Evolutionary conservation across 2,113 vertebrate species (phyloP), one percentile per base, ranked within the genome.

Genomic region (Thymallus thymallus): DNA sequence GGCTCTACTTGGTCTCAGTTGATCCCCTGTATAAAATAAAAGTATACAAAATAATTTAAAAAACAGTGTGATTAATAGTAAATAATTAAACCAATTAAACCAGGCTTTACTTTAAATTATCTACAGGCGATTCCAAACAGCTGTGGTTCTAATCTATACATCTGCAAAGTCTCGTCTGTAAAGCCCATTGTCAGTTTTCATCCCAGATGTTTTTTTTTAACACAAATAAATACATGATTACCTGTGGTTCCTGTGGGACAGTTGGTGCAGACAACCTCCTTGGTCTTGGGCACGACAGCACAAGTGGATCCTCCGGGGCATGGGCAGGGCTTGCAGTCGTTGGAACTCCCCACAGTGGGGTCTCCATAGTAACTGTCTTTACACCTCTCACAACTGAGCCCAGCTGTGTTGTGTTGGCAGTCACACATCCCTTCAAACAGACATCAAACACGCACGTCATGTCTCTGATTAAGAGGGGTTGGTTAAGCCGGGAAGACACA

Each of bases 201-300:
- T 1, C 62, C 62, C 14, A 16, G 62, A 64, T 29, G 9, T 20
- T 6, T 23, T 9, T n/a, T 5, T 62, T n/a, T 41, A 41, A 41
- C 9, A 29, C 2, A 29, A 29, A 3, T 2, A 22, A 9, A 5
- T 13, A 51, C 1, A 45, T 1, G 9, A 45, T 16, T 78, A 99
- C 98, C 98, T 76, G 96, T 97, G 71, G 96, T 97, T 26, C 96
- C 96, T 0, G 90, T 16, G 0, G 96, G 98, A 71, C 98, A 99
- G 91, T 94, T 98, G 85, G 98, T 99, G 83, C 98, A 99, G 58
- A 99, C 97, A 73, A 98, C 95, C 89, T 98, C 96, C 84, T 87
- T 92, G 0, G 95, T 96, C 78, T 89, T 94, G 16, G 95, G 96
- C 18, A 97, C 95, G 0, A 95, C 63, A 0, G 97, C 97, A 74